phyloP scores from a whole-genome alignment of 2,797 vertebrate species.

The Potorous gilbertii region DNA sequence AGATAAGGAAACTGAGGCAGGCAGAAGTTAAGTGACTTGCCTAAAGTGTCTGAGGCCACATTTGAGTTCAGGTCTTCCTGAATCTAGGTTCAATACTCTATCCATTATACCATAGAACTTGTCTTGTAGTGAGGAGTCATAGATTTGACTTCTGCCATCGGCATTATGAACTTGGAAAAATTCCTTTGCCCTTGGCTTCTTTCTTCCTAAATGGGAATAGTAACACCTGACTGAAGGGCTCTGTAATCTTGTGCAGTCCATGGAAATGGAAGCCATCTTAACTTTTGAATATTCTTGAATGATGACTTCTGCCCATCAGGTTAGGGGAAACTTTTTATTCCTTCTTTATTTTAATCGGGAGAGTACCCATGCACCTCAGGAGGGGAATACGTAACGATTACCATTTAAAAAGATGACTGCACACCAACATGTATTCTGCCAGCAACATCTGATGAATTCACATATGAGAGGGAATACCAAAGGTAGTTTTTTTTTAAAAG shows the following conservation, averaged over 20 bases:
- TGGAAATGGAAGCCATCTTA: neutral
- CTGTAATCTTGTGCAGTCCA: neutral
- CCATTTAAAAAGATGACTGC: constrained; percentile 49
- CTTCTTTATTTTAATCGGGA: neutral
- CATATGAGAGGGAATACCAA: constrained; percentile 53
- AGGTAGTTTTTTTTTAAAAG: neutral
- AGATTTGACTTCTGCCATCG: neutral
- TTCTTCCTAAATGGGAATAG: neutral
- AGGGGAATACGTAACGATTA: constrained; percentile 48
- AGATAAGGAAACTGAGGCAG: neutral
- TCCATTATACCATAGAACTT: neutral
- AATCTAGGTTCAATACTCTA: neutral
- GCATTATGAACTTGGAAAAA: neutral
- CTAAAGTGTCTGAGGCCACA: neutral
- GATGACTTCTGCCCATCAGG: neutral
- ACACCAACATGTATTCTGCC: constrained; percentile 34
- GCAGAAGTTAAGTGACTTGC: neutral
- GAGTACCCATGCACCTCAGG: neutral
- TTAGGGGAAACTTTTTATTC: neutral
- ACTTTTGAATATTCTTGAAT: neutral
- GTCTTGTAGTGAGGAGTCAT: neutral
- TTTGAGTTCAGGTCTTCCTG: neutral
- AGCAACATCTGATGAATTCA: constrained; percentile 36
- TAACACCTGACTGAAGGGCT: neutral
- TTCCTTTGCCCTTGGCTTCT: neutral